Percentiles rank a stretch among this genome's conserved stretches.
Conservation (phyloP, 2,113 vertebrate genomes). For the Heteronetta atricapilla region DNA sequence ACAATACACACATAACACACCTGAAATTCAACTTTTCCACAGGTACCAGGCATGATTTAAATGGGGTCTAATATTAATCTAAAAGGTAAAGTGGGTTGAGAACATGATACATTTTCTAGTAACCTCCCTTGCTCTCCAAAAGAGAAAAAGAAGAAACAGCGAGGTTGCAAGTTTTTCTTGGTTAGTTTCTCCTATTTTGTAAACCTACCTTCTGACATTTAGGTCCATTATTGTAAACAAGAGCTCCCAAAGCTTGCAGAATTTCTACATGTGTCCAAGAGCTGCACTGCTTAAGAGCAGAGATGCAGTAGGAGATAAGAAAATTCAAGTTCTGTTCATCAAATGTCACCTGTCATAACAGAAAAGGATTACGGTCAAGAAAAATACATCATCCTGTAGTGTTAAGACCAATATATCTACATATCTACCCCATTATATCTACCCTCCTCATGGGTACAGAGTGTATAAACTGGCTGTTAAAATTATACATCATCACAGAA, state of each 20-base stretch:
- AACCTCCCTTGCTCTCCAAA: neutral
- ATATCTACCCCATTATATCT: neutral
- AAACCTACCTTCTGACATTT: slow-evolving; percentile 88
- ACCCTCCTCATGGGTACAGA: neutral
- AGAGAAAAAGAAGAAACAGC: neutral
- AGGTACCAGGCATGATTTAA: neutral
- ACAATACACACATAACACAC: neutral
- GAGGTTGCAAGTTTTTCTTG: neutral
- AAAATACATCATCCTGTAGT: neutral
- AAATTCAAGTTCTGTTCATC: slow-evolving; percentile 87
- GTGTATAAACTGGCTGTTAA: neutral
- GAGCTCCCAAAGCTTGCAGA: slow-evolving; percentile 88
- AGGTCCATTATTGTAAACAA: slow-evolving; percentile 90
- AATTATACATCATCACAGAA: neutral
- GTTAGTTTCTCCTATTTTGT: neutral
- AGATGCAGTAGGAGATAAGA: slow-evolving; percentile 84
- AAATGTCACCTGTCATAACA: slow-evolving; percentile 82
- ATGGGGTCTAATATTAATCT: neutral
- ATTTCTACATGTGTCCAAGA: slow-evolving; percentile 92
- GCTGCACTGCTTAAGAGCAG: slow-evolving; percentile 85
- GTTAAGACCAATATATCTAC: neutral
- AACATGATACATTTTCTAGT: neutral
- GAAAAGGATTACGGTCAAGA: neutral
- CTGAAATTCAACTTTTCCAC: neutral
- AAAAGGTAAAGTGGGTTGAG: neutral